phyloP scores from a whole-genome alignment of 2,888 invertebrate species.

The Proisotoma minuta region DNA sequence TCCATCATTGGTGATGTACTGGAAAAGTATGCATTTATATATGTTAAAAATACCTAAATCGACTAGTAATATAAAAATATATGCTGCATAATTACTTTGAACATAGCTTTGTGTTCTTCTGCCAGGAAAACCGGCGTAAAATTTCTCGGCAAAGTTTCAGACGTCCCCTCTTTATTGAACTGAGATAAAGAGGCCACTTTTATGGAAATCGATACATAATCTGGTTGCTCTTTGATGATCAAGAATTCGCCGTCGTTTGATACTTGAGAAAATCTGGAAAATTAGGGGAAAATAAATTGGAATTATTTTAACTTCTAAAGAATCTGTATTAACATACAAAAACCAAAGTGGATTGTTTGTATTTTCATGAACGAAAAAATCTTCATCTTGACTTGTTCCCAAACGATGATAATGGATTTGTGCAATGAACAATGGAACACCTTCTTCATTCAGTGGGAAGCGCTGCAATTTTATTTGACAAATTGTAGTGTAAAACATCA shows the following conservation, averaged over 20 bases:
- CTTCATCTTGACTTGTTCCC: slow-evolving; percentile 54
- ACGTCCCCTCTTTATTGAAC: no score
- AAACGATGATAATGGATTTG: slow-evolving; percentile 56
- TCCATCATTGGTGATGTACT: slow-evolving; percentile 56
- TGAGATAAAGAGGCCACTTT: not conserved
- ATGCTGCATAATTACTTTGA: no score
- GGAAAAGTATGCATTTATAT: slow-evolving; percentile 14
- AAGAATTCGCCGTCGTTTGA: not conserved
- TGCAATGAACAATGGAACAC: slow-evolving; percentile 54
- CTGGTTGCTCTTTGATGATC: not conserved
- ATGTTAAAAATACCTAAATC: no score
- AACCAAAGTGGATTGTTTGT: slow-evolving; percentile 55
- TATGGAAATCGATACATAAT: slow-evolving; percentile 2
- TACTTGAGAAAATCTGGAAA: not conserved
- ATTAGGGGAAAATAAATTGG: not conserved
- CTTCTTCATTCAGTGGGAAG: slow-evolving; percentile 53
- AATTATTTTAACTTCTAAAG: not conserved
- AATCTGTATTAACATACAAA: slow-evolving; percentile 50
- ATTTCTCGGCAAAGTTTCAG: not conserved
- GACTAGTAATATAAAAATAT: no score
- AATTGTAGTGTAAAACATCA: not conserved
- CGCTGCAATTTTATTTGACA: not conserved
- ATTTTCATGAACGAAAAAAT: slow-evolving; percentile 55
- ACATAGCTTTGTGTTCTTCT: not conserved
- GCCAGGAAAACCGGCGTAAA: not conserved